Evolutionary conservation across 2,797 vertebrate genomes (phyloP), one percentile per base, ranked within the genome.

Genomic region (Spondyliosoma cantharus): DNA sequence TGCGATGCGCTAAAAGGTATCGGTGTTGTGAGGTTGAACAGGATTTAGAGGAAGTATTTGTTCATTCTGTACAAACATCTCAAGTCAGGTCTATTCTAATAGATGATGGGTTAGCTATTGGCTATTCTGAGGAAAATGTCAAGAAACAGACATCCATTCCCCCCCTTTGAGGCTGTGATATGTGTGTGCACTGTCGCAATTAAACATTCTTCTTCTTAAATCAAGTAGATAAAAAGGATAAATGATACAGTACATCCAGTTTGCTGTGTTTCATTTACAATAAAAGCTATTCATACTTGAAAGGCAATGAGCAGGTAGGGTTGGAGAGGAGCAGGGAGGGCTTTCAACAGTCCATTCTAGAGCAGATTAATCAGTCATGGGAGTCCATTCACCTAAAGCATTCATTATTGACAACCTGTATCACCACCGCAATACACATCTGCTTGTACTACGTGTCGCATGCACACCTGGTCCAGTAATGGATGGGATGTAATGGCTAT

Each of bases 141-240:
- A 59, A 27, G 11, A 75, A 63, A 59, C 12, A 32, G n/a, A 70
- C 48, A 25, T 12, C 14, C 19, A 22, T 37, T n/a, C 32, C 7
- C 6, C 2, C 63, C 24, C 13, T 6, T 69, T 86, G 86, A 91
- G 87, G 80, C 88, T 76, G 64, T 71, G 67, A 70, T 22, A 57
- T 71, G 20, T 13, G 48, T 29, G 52, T 70, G 54, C 62, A 5
- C 43, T 16, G 27, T 46, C 0, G 20, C 48, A 82, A 67, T 7
- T 62, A 80, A 80, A 80, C 70, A 80, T 79, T 80, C 48, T 54
- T 61, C 48, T 17, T 19, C 46, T 48, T 4, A 65, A 86, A 22
- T 86, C 24, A 89, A 70, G 66, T 70, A 57, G 3, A 74, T 80
- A 49, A 29, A 49, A 20, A 67, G 22, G 53, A 59, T n/a, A 8